Base-by-base conservation (phyloP, 2,888 invertebrate species). In the Dolomedes plantarius region DNA sequence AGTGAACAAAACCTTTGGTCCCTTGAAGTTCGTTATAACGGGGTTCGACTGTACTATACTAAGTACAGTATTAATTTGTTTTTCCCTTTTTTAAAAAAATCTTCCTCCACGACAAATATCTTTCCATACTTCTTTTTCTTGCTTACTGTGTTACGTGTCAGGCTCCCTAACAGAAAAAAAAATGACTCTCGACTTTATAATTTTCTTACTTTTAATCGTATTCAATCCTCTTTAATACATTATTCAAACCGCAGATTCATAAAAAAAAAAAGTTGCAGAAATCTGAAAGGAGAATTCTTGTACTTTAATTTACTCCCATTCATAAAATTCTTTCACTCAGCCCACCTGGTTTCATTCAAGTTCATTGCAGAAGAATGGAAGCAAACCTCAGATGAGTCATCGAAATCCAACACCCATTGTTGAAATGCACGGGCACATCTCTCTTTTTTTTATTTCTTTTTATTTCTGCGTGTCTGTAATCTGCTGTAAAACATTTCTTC, bases 401-500 rank as follows among this genome's bases (percentile, higher is more conserved):
- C 1, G 56, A 56, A 56, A 56, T 23, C 56, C 19, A 56, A 56
- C 56, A 56, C 56, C 23, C 5, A 56, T 56, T 56, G 56, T 56
- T 5, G 56, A 56, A 56, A 23, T 56, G 11, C 19, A 5, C 23
- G 56, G 23, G 56, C 5, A 23, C 2, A 56, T 56, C 23, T n/a
- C n/a, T n/a, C n/a, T n/a, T n/a, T n/a, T n/a, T n/a, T n/a, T n/a
- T n/a, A n/a, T n/a, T n/a, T n/a, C n/a, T n/a, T n/a, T 56, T 56
- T 56, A 23, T 23, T 56, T 56, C 16, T 23, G 13, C 23, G 16
- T 1, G 19, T 23, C 32, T 32, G 62, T 56, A 68, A 74, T 81
- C 56, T 50, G 56, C 50, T 67, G 74, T 74, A 74, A 80, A 72
- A 73, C 79, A 73, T 72, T 80, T 73, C 68, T 23, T 56, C 56